These are phyloP conservation scores for Pachydiplax longipennis DNA, from an alignment of 2,888 invertebrate genomes.

Conservation along the genomic window DNA sequence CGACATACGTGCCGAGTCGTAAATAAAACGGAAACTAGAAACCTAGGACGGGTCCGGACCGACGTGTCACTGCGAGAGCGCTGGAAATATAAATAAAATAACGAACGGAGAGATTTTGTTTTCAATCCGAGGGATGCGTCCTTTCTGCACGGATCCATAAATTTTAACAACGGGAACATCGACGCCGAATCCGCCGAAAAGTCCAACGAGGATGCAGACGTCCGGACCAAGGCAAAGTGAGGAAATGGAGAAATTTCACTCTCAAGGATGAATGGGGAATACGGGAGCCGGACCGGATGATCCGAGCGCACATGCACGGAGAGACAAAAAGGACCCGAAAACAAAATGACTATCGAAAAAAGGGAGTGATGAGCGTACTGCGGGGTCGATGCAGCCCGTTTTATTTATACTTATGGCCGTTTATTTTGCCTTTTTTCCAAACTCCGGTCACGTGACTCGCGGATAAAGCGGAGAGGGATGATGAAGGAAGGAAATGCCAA, in stretches of 20 bases:
- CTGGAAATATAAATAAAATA: background rate
- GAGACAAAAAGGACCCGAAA: background rate
- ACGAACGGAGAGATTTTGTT: background rate
- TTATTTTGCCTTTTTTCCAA: background rate
- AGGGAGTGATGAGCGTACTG: background rate
- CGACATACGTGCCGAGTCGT: too few species aligned
- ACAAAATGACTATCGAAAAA: background rate
- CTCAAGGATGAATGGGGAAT: background rate
- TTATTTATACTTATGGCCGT: background rate
- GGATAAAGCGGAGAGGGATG: background rate
- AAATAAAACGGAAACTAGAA: too few species aligned
- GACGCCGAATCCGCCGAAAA: background rate
- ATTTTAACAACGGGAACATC: background rate
- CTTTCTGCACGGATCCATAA: background rate
- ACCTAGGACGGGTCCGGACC: too few species aligned
- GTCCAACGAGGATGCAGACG: background rate
- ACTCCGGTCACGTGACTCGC: background rate
- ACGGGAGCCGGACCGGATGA: background rate
- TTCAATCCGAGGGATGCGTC: background rate
- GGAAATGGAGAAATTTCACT: background rate
- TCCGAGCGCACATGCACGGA: background rate
- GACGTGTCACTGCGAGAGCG: background rate
- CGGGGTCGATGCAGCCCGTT: background rate
- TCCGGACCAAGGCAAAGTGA: background rate
- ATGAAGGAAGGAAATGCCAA: background rate